Evolutionary conservation across 2,113 vertebrate genomes (phyloP).

Genomic region (Callocephalon fimbriatum): DNA sequence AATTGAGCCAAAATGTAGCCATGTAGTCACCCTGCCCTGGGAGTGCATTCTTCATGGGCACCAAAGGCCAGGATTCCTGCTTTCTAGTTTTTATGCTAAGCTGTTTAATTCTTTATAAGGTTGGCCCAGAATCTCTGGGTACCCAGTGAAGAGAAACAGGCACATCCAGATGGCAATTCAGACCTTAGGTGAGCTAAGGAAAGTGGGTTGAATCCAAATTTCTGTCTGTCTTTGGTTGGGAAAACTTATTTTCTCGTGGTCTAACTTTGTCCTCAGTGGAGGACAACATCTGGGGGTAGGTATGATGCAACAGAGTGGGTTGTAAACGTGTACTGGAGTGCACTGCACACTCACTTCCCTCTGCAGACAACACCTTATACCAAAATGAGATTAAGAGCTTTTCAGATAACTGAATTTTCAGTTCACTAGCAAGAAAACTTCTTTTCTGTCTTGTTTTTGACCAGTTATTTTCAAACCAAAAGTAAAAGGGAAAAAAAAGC

Average conservation of each 20-base stretch:
- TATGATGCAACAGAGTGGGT: not conserved
- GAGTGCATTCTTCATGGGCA: not conserved
- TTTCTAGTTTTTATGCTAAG: not conserved
- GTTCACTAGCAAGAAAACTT: not conserved
- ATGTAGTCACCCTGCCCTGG: not conserved
- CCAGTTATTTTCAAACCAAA: not conserved
- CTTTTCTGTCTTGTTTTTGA: not conserved
- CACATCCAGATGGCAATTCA: not conserved
- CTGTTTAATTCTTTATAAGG: not conserved
- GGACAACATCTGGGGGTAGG: not conserved
- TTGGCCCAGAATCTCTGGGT: not conserved
- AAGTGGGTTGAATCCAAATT: not conserved
- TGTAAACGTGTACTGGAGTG: not conserved
- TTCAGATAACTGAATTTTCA: not conserved
- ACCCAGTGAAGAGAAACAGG: not conserved
- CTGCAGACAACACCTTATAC: not conserved
- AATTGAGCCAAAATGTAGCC: not conserved
- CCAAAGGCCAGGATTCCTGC: not conserved
- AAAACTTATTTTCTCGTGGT: not conserved
- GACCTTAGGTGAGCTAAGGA: not conserved
- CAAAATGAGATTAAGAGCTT: not conserved
- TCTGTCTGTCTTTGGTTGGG: not conserved
- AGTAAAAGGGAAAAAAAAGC: not conserved
- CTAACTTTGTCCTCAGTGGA: not conserved
- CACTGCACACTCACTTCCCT: not conserved